A percentile compares a stretch with the other conserved stretches of the same genome.
Evolutionary conservation across 1,140 invertebrate genomes (phyloP).

Genomic region (Hyles vespertilio): DNA sequence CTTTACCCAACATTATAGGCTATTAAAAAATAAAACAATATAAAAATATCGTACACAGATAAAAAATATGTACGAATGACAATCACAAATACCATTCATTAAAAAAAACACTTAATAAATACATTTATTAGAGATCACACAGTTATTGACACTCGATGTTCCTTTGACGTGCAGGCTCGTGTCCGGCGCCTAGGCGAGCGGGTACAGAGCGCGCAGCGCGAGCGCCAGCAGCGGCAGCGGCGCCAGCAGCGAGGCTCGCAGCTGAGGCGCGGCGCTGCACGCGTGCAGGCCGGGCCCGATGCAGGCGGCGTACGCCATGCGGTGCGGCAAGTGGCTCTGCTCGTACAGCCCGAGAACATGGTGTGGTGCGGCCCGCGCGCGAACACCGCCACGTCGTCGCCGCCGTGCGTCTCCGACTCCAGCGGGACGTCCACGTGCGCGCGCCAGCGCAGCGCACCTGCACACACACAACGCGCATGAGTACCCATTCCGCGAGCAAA

Average conservation of each 20-base stretch:
- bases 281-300: constrained; percentile 38
- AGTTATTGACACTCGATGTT: background rate
- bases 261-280: constrained; percentile 18
- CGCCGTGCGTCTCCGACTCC: constrained; percentile 76
- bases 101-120: no score
- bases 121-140: background rate
- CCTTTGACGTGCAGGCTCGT: background rate
- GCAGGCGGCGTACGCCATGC: constrained; percentile 76
- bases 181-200: background rate
- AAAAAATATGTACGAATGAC: no score
- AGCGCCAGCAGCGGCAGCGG: constrained; percentile 45
- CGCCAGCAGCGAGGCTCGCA: constrained; percentile 28
- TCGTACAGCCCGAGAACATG: constrained; percentile 77
- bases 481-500: no score
- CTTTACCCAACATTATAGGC: no score
- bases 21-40: no score
- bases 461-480: background rate
- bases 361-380: constrained; percentile 78
- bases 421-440: constrained; percentile 54
- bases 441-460: constrained; percentile 47
- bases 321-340: constrained; percentile 78
- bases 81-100: no score
- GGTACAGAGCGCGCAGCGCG: background rate
- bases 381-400: constrained; percentile 81
- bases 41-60: no score